Evolutionary conservation across 2,797 vertebrate genomes (phyloP), one percentile per base, ranked within the genome.

Genomic region (Sylvilagus floridanus): DNA sequence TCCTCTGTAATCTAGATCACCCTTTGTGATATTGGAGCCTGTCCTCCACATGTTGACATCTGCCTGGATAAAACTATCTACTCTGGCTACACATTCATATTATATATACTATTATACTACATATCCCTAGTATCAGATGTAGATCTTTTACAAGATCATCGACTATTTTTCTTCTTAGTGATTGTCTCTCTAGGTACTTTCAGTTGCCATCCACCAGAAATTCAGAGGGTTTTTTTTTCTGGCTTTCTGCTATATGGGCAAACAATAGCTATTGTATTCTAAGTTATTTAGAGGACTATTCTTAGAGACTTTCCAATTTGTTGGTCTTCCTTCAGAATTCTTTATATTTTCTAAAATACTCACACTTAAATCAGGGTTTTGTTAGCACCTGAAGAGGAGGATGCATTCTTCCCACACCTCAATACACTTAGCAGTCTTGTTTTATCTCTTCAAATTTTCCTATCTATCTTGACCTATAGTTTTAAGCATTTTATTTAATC

Each of bases 91-190:
- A 28, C 13, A 52, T 84, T 91, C 35, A 30, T 79, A 57, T 83
- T 37, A 37, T 37, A 37, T 37, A 37, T 37, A 37, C 37, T 37
- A 37, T 37, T 37, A 37, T 37, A 37, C 37, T 37, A 37, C 37
- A 37, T n/a, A 69, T 95, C 47, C 42, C 84, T 91, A 88, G n/a
- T 73, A 42, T 91, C 37, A 88, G 8, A 14, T 87, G 32, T 72
- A 30, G 24, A 88, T 87, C 12, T 86, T n/a, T 93, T 72, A 54
- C 7, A 66, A 12, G 6, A 22, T 73, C 50, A 66, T 32, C 75
- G 85, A 66, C 42, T 90, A 22, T 88, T 83, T 77, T 14, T 83
- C 47, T 78, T 89, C 50, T 78, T 91, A 90, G 71, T 65, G 88
- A 78, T 57, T 84, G 30, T 78, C 57, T 73, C 72, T 66, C 24